Evolutionary conservation across 2,888 invertebrate species (phyloP), one percentile per base, ranked within the genome.

Genomic region (Macropis europaea): DNA sequence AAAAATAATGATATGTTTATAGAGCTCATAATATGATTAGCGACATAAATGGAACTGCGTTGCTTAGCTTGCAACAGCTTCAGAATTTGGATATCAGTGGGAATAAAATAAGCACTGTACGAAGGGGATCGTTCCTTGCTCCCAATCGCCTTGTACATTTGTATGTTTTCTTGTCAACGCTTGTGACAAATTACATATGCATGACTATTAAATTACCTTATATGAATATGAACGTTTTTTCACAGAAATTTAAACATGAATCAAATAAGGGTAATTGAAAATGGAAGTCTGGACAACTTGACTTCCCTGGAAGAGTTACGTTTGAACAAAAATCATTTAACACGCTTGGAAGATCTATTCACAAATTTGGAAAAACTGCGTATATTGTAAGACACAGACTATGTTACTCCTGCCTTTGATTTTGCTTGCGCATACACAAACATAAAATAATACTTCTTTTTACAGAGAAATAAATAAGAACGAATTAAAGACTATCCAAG

Each of bases 381-480:
- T 89, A 93, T 93, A 85, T 90, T 97, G 93, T 95, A 91, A 93
- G 94, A 92, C 24, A 32, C 3, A 2, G 47, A 38, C 45, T 15
- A 9, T 26, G 28, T 43, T 13, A 28, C 11, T 34, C 1, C 26
- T 45, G 9, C 7, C 7, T 42, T 38, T 36, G 1, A 19, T 40
- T n/a, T 19, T 7, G 3, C n/a, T 1, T 7, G 15, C n/a, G 0
- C 2, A 13, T 0, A 2, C 3, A 32, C 3, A 0, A 45, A 32
- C 6, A 26, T 47, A 13, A 24, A 0, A 9, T 5, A 0, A 28
- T 38, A 47, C 56, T 56, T 42, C 66, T 30, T 79, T 70, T 91
- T 90, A 45, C 89, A 95, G 95, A 71, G 97, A 97, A 89, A 90
- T 98, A 56, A 97, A 96, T 89, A 94, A 95, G 83, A 98, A 98